phyloP scores from a whole-genome alignment of 2,113 vertebrate species.

The Perognathus longimembris region DNA sequence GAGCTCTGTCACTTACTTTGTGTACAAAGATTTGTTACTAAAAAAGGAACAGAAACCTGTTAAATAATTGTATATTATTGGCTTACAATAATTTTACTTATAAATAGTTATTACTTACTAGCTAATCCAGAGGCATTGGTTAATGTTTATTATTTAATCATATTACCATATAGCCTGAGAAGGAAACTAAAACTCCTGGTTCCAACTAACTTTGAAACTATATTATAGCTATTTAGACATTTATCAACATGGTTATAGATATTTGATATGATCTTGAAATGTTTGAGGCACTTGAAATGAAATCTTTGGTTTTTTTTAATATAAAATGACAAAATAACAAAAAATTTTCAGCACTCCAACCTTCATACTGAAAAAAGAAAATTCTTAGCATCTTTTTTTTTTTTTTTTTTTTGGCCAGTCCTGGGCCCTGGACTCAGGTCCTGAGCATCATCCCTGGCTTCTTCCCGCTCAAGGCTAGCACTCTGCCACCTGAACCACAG shows the following conservation, averaged over 20 bases:
- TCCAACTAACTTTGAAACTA: slow-evolving; percentile 43
- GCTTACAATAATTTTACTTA: slow-evolving; percentile 29
- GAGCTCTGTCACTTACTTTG: slow-evolving; percentile 58
- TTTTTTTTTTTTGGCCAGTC: too few species aligned
- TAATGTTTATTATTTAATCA: slow-evolving; percentile 19
- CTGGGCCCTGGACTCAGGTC: too few species aligned
- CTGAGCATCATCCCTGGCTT: too few species aligned
- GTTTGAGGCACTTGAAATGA: not conserved
- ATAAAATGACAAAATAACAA: not conserved
- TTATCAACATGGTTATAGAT: slow-evolving; percentile 14
- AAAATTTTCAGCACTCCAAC: slow-evolving; percentile 21
- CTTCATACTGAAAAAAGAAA: too few species aligned
- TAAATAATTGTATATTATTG: slow-evolving; percentile 17
- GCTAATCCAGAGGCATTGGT: slow-evolving; percentile 26
- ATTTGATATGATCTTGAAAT: slow-evolving; percentile 29
- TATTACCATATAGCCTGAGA: slow-evolving; percentile 27
- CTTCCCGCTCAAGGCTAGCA: too few species aligned
- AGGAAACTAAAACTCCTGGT: not conserved
- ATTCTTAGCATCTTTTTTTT: slow-evolving; percentile 5
- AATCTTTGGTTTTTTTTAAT: slow-evolving; percentile 35
- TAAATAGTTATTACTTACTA: slow-evolving; percentile 8
- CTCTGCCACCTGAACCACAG: too few species aligned
- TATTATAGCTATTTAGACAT: not conserved
- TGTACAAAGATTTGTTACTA: not conserved
- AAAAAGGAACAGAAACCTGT: not conserved